These are phyloP conservation scores for Ceramica pisi DNA, from an alignment of 2,888 invertebrate genomes.

Conservation along the genomic window DNA sequence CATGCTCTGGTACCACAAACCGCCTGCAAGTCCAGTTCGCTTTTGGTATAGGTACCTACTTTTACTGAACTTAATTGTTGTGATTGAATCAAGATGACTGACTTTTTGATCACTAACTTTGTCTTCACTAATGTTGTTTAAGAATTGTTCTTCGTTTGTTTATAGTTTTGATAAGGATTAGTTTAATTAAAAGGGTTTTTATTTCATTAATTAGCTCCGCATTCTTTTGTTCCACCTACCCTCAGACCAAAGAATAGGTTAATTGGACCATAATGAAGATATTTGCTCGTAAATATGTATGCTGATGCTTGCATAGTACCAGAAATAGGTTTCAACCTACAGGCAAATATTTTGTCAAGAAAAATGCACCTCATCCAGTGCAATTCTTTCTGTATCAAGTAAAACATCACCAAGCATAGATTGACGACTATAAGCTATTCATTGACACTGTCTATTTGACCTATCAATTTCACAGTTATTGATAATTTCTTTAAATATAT, in stretches of 20 bases:
- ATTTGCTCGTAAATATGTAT: background rate
- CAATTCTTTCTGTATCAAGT: background rate
- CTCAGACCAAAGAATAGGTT: no score
- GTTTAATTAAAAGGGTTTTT: no score
- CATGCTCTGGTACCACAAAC: background rate
- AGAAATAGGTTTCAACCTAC: no score
- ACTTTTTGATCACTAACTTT: background rate
- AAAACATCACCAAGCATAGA: background rate
- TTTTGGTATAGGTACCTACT: background rate
- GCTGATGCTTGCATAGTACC: background rate
- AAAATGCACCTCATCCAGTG: background rate
- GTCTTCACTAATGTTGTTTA: background rate
- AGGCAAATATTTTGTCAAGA: background rate
- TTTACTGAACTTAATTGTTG: background rate
- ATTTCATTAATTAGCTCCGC: background rate
- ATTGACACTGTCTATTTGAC: constrained; percentile 1
- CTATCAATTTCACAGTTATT: background rate
- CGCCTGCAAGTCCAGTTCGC: background rate
- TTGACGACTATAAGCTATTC: background rate
- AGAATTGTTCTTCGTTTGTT: background rate
- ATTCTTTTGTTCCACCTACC: background rate
- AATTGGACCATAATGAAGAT: background rate
- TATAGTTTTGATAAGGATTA: background rate
- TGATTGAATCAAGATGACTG: background rate
- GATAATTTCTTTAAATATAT: background rate